Base-by-base conservation (phyloP, 2,113 vertebrate species). In the Salvelinus namaycush region DNA sequence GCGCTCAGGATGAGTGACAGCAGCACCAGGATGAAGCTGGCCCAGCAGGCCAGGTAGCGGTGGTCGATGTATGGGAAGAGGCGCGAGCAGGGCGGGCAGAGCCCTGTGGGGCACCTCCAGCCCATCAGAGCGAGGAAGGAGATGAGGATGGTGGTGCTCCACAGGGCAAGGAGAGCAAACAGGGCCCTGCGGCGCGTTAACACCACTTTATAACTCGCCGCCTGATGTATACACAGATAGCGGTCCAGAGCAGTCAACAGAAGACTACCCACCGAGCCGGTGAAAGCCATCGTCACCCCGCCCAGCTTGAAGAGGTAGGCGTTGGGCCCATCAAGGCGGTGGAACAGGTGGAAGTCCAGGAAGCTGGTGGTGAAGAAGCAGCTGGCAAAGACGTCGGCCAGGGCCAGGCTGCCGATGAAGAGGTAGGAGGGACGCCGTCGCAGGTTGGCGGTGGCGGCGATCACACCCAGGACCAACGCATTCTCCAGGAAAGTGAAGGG, bases 241-340 rank as follows among this genome's bases (percentile, higher is more conserved):
- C 97, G 95, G 87, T 99, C 97, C 62, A 97, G 72, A 3, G 97
- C 95, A 0, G 95, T 98, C 77, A 99, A 91, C 83, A 99, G 90
- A 76, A 99, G 90, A 85, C 97, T 98, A 75, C 97, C 95, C 73
- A 98, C 93, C 1, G 97, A 99, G 62, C 92, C 93, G 0, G 94
- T 96, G 85, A 99, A 99, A 62, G 94, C 92, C 6, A 95, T 85
- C 75, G 90, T 97, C 82, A 99, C 97, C 0, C 96, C 96, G 16
- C 96, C 94, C 1, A 99, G 91, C 89, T 98, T 97, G 78, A 98
- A 93, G 77, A 99, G 93, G 87, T 96, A 98, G 3, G 82, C 48
- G 0, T 73, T 72, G 34, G 89, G 88, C 54, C 90, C 82, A 0
- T 93, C 92, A 0, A 27, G 71, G 0, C 44, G 44, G 0, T 72